Percentiles rank a stretch among this genome's conserved stretches.
Evolutionary conservation across 2,113 vertebrate genomes (phyloP).

Genomic region (Zonotrichia leucophrys): DNA sequence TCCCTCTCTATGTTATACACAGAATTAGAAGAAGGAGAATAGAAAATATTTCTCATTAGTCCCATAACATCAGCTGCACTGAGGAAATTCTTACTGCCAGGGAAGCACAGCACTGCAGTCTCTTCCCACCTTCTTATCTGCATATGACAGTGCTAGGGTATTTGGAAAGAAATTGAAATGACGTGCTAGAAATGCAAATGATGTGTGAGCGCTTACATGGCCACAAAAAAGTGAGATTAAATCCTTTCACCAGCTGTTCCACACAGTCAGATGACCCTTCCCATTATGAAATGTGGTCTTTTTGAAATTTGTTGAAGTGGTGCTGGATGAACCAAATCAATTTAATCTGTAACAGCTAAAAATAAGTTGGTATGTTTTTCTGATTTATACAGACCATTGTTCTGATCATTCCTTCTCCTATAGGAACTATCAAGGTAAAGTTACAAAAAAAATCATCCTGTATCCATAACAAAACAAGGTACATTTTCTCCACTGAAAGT

Average conservation of each 20-base stretch:
- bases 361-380: background rate
- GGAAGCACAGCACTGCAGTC: background rate
- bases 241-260: background rate
- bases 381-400: background rate
- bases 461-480: background rate
- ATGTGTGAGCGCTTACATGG: background rate
- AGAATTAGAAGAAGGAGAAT: background rate
- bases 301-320: background rate
- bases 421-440: background rate
- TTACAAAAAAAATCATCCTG: background rate
- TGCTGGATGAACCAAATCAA: background rate
- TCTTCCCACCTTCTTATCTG: background rate
- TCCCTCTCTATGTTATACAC: background rate
- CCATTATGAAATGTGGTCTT: background rate
- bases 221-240: background rate
- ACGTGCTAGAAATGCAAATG: slow-evolving; percentile 13
- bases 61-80: background rate
- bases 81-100: background rate
- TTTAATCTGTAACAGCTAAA: background rate
- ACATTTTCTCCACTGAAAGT: background rate
- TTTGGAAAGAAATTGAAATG: slow-evolving; percentile 15
- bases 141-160: background rate
- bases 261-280: background rate
- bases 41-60: background rate
- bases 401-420: background rate